phyloP scores from a whole-genome alignment of 2,113 vertebrate genomes.

The Corvus moneduloides region DNA sequence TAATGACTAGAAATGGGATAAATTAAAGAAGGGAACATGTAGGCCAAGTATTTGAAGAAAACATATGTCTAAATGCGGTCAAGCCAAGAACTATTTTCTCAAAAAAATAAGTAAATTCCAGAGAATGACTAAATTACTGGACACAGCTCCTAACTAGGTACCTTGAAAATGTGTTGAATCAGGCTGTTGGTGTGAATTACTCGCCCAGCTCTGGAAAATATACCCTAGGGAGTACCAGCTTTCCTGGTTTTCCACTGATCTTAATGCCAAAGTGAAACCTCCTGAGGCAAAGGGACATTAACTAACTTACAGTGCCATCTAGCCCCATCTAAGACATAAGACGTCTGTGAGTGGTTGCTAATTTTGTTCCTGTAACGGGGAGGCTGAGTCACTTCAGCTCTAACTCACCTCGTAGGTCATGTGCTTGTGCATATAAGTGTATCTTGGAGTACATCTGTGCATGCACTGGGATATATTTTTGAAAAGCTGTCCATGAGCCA shows the following conservation, averaged over 20 bases:
- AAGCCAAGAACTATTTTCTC: conserved; percentile 30
- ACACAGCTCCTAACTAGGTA: conserved; percentile 9
- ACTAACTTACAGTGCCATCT: conserved; percentile 68
- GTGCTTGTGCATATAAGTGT: conserved; percentile 20
- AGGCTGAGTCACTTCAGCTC: conserved; percentile 54
- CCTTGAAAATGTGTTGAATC: conserved; percentile 38
- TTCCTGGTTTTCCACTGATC: conserved; percentile 29
- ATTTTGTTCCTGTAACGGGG: conserved; percentile 43
- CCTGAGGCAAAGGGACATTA: conserved; percentile 29
- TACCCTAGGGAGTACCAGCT: conserved; percentile 22
- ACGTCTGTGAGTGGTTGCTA: conserved; percentile 32
- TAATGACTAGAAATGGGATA: conserved; percentile 1
- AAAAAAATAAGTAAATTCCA: conserved; percentile 5
- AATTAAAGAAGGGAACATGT: neutral
- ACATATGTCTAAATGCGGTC: conserved; percentile 31
- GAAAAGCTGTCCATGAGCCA: neutral
- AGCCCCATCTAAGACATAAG: conserved; percentile 47
- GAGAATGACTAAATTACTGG: conserved; percentile 39
- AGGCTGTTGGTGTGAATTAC: neutral
- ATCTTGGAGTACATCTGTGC: neutral
- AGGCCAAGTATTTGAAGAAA: conserved; percentile 30
- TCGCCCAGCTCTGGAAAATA: conserved; percentile 1
- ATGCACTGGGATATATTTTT: conserved; percentile 22
- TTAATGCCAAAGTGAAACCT: neutral
- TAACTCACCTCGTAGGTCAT: conserved; percentile 41